phyloP scores from a whole-genome alignment of 1,140 invertebrate species.

The Bombus breviceps region DNA sequence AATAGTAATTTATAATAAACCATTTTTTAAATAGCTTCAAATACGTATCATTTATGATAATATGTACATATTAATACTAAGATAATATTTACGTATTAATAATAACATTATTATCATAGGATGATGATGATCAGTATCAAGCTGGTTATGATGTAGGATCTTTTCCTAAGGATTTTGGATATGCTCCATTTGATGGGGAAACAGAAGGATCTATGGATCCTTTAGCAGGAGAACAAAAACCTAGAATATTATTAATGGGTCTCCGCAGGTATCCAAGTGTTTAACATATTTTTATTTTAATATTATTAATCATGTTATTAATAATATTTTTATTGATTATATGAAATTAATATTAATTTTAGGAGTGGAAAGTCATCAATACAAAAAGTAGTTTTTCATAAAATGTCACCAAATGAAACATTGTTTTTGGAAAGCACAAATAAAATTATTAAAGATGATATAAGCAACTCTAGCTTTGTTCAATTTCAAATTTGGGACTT shows the following conservation, averaged over 20 bases:
- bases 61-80: not conserved
- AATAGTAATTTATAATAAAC: not conserved
- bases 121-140: slow-evolving; percentile 81
- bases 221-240: slow-evolving; percentile 89
- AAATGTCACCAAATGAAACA: slow-evolving; percentile 99
- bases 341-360: slow-evolving; percentile 56
- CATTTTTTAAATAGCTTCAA: not conserved
- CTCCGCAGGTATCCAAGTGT: slow-evolving; percentile 88
- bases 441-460: slow-evolving; percentile 99
- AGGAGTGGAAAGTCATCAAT: slow-evolving; percentile 99
- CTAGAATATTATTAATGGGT: slow-evolving; percentile 97
- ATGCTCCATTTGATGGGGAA: slow-evolving; percentile 92
- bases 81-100: not conserved
- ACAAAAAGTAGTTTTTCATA: slow-evolving; percentile 99
- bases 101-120: slow-evolving; percentile 62
- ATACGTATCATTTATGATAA: not conserved
- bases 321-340: not conserved
- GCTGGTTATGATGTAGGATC: slow-evolving; percentile 88
- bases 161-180: slow-evolving; percentile 96
- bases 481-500: slow-evolving; percentile 99
- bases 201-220: slow-evolving; percentile 85
- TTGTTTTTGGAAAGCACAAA: slow-evolving; percentile 99
- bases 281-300: not conserved
- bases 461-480: slow-evolving; percentile 98
- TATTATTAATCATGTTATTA: not conserved